Base-by-base conservation (phyloP, 2,113 vertebrate genomes). In the Embiotoca jacksoni region DNA sequence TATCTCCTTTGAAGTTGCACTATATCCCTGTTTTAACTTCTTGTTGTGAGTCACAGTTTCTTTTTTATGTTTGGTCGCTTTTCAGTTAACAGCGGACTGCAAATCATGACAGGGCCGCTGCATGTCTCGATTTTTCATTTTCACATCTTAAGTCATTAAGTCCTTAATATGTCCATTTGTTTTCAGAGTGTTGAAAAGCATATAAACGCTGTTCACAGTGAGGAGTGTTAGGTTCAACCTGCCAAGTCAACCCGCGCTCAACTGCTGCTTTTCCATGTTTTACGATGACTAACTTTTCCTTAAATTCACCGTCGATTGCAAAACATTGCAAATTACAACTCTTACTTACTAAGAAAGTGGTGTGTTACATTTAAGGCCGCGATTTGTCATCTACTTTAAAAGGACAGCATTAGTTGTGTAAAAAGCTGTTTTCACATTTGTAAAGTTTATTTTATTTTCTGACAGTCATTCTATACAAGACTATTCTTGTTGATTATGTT, bases 1-100 rank as follows among this genome's bases (percentile, higher is more conserved):
- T 30, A 31, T 79, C 33, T 78, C 16, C 33, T 80, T 81, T 80
- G 58, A 76, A 79, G 49, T 59, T 8, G 2, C 41, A 58, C 32
- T 44, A 14, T 23, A 13, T 69, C 7, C 10, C 16, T 41, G 49
- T 10, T 73, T 82, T 75, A 15, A 72, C 23, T 23, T 15, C 30
- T 39, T 35, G 6, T 33, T 46, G 13, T 65, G n/a, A n/a, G 35
- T 36, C 41, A 10, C 47, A 33, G 7, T 54, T 53, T 57, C 7
- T 36, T 50, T 37, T 39, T 64, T 59, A 23, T 23, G 0, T 58
- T 10, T 2, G 7, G 49, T 57, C 13, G 32, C 41, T 33, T 63
- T 47, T 54, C n/a, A 7, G 3, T 63, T 9, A 37, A 50, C 16
- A 31, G 6, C 30, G 14, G 30, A 62, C 16, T 30, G 30, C 14